A percentile compares a stretch with the other conserved stretches of the same genome.
phyloP scores from a whole-genome alignment of 2,797 vertebrate species.

The Trachurus trachurus region DNA sequence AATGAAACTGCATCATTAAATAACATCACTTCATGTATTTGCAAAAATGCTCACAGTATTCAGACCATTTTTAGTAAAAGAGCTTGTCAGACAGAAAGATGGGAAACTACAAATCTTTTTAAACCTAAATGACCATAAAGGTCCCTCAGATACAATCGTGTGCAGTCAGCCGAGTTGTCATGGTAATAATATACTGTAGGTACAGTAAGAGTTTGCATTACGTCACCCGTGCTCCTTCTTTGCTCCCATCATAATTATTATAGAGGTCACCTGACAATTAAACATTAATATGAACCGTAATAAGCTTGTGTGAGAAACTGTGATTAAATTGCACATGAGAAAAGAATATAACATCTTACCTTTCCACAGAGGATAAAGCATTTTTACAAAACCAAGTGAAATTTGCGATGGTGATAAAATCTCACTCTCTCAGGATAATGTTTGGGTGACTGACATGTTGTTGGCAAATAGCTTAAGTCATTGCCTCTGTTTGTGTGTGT shows the following conservation, averaged over 20 bases:
- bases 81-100: background rate
- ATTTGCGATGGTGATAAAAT: conserved; percentile 10
- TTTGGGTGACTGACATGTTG: conserved; percentile 10
- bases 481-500: background rate
- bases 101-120: background rate
- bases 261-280: background rate
- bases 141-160: background rate
- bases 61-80: background rate
- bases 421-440: conserved; percentile 9
- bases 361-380: background rate
- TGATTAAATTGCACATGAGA: background rate
- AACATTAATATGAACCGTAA: background rate
- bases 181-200: background rate
- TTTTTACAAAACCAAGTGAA: background rate
- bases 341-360: background rate
- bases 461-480: background rate
- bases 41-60: too few species aligned
- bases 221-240: background rate
- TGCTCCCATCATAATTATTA: background rate
- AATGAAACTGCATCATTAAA: background rate
- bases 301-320: background rate
- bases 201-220: background rate
- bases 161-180: background rate
- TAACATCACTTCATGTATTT: background rate
- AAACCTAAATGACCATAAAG: background rate